Evolutionary conservation across 1,140 invertebrate species (phyloP).

Genomic region (Drosophila micromelanica): DNA sequence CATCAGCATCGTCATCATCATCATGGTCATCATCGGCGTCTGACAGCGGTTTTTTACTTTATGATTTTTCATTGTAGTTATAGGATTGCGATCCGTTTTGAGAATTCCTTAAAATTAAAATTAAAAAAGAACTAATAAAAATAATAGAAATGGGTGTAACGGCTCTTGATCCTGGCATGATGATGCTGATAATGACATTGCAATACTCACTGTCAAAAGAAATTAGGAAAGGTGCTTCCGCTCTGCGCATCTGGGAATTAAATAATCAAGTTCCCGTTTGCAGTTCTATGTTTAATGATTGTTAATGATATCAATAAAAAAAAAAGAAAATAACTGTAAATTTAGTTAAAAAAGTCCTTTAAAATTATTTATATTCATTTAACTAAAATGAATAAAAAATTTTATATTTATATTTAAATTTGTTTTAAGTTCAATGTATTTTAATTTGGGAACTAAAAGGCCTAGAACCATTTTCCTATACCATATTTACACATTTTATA

Average conservation of each 20-base stretch:
- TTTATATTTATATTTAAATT: neutral
- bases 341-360: no score
- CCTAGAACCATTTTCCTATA: no score
- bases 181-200: constrained; percentile 56
- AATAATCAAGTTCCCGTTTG: neutral
- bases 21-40: constrained; percentile 25
- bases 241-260: constrained; percentile 11
- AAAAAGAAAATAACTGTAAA: no score
- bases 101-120: neutral
- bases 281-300: no score
- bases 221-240: constrained; percentile 40
- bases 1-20: constrained; percentile 17
- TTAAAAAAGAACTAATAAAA: constrained; percentile 35
- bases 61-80: constrained; percentile 24
- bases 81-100: constrained; percentile 57
- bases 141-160: constrained; percentile 58
- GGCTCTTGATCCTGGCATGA: constrained; percentile 30
- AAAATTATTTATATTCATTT: neutral
- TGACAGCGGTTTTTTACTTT: constrained; percentile 46
- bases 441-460: no score
- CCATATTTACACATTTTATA: no score
- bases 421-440: no score
- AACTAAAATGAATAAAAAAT: no score
- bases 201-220: neutral
- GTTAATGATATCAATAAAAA: no score